Conservation (phyloP, 2,113 vertebrate genomes). For the Isichthys henryi region DNA sequence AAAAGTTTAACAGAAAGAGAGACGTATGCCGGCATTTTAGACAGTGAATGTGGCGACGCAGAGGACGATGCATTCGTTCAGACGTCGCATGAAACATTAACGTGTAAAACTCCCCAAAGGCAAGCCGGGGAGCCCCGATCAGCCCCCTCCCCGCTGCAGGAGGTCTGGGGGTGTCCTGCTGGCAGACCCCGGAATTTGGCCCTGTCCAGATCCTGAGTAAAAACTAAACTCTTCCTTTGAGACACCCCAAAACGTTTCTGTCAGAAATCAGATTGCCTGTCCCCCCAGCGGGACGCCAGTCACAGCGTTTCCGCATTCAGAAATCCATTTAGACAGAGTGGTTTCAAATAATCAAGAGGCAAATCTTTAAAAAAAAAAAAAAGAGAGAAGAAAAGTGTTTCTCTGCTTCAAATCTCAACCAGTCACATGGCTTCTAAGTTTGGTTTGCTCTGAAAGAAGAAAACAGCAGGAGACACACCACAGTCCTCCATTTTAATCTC, state of each 20-base stretch:
- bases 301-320: not conserved
- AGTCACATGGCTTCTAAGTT: not conserved
- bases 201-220: slow-evolving; percentile 4
- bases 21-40: not conserved
- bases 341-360: not conserved
- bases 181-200: not conserved
- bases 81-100: not conserved
- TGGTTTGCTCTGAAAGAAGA: not conserved
- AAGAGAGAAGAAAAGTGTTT: not conserved
- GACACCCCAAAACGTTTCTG: not conserved
- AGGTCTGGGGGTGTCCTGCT: too few species aligned
- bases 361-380: not conserved
- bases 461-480: not conserved
- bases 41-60: not conserved
- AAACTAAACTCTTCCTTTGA: not conserved
- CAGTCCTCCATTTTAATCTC: not conserved
- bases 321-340: not conserved
- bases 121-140: too few species aligned
- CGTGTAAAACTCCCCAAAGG: not conserved
- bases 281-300: not conserved
- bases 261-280: not conserved
- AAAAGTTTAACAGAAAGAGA: not conserved
- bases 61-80: not conserved
- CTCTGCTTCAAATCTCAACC: not conserved
- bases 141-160: not conserved